phyloP scores from a whole-genome alignment of 2,888 invertebrate genomes.

The Drosophila ustulata region DNA sequence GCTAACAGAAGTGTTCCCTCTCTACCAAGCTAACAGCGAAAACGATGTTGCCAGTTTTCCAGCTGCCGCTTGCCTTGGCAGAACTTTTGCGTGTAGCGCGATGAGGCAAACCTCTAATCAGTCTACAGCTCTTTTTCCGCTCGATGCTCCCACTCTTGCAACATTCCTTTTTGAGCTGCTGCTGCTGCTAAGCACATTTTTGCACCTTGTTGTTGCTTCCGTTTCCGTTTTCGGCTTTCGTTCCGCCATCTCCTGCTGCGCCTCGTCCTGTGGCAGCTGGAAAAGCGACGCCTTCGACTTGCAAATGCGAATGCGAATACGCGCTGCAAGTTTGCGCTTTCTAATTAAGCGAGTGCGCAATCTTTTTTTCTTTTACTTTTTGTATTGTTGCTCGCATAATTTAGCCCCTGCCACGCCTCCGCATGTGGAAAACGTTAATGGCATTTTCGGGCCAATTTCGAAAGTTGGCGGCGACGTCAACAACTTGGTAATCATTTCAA shows the following conservation, averaged over 20 bases:
- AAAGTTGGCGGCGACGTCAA: constrained; percentile 34
- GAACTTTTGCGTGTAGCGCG: neutral
- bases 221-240: constrained; percentile 23
- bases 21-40: no score
- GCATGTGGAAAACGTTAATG: constrained; percentile 41
- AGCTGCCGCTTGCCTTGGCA: constrained; percentile 11
- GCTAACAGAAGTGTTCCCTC: no score
- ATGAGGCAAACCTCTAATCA: constrained; percentile 14
- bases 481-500: constrained; percentile 40
- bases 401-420: neutral
- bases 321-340: constrained; percentile 44
- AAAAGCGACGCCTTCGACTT: constrained; percentile 18
- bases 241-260: constrained; percentile 12
- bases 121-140: constrained; percentile 4
- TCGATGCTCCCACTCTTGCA: neutral
- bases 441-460: constrained; percentile 27
- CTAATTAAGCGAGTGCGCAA: constrained; percentile 56
- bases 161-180: neutral
- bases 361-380: constrained; percentile 20
- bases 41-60: neutral
- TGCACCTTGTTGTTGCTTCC: constrained; percentile 45
- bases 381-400: constrained; percentile 13
- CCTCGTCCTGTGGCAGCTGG: constrained; percentile 4
- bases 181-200: constrained; percentile 12
- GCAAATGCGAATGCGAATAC: constrained; percentile 19